phyloP scores from a whole-genome alignment of 2,888 invertebrate genomes.

The Dromius quadrimaculatus region DNA sequence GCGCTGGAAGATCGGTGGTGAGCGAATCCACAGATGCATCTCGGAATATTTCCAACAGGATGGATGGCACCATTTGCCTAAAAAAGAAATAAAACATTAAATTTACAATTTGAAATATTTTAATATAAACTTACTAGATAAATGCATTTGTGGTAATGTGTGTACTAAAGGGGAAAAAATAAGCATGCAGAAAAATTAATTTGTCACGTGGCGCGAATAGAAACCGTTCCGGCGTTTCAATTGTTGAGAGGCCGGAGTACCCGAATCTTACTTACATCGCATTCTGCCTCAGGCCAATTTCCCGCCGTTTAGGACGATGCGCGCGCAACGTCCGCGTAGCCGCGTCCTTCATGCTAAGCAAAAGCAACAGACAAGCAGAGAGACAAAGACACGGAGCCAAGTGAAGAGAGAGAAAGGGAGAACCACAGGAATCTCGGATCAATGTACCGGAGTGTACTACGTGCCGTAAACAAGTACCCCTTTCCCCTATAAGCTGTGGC shows the following conservation, averaged over 20 bases:
- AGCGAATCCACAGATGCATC: constrained; percentile 64
- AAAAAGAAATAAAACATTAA: constrained; percentile 59
- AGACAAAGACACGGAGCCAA: constrained; percentile 39
- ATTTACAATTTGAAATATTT: too few relatives aligned
- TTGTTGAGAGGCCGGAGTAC: too few relatives aligned
- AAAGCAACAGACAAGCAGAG: constrained; percentile 38
- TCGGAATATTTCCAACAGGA: constrained; percentile 71
- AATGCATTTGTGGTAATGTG: neutral
- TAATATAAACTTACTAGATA: neutral
- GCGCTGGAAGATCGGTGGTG: constrained; percentile 65
- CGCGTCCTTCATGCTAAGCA: constrained; percentile 48
- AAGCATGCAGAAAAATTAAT: too few relatives aligned
- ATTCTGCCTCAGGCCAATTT: constrained; percentile 31
- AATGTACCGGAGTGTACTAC: constrained; percentile 50
- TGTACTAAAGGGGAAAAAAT: neutral
- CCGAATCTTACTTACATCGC: neutral
- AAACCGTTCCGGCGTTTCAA: constrained; percentile 29
- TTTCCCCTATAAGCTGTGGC: constrained; percentile 2
- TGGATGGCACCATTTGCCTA: constrained; percentile 73
- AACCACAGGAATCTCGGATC: constrained; percentile 51
- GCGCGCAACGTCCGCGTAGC: constrained; percentile 44
- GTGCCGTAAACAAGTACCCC: constrained; percentile 51
- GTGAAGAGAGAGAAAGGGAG: constrained; percentile 37
- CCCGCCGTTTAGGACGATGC: constrained; percentile 44
- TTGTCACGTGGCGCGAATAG: constrained; percentile 18